Evolutionary conservation across 2,888 invertebrate species (phyloP).

Genomic region (Pantelozetes paolii): DNA sequence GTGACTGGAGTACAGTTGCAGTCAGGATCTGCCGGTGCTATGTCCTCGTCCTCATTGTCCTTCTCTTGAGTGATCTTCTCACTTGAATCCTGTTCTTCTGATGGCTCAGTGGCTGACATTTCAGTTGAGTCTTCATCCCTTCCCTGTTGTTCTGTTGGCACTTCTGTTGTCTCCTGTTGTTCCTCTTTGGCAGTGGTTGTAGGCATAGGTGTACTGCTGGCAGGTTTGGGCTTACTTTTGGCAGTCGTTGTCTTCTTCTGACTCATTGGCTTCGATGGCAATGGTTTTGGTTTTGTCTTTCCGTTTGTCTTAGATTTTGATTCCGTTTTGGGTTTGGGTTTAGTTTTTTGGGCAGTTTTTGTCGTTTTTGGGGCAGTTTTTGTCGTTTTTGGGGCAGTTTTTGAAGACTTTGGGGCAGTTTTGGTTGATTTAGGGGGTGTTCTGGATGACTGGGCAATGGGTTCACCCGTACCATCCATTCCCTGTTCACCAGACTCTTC

Average conservation of each 20-base stretch:
- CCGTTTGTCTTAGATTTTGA: conserved; percentile 1
- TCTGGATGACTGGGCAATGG: background rate
- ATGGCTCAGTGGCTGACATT: background rate
- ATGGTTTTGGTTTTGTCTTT: conserved; percentile 13
- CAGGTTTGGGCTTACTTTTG: conserved; percentile 21
- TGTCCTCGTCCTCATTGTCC: conserved; percentile 11
- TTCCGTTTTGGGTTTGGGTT: background rate
- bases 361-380: background rate
- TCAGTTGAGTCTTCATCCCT: background rate
- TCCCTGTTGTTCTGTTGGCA: background rate
- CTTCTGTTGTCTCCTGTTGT: conserved; percentile 7
- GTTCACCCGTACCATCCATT: background rate
- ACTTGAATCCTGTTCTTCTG: background rate
- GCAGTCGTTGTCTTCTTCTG: conserved; percentile 5
- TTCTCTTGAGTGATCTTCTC: conserved; percentile 7
- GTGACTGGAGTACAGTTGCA: conserved; percentile 40
- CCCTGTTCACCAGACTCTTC: too few relatives aligned
- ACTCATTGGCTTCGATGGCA: conserved; percentile 1
- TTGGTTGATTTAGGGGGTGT: background rate
- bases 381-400: background rate
- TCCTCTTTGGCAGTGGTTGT: conserved; percentile 15
- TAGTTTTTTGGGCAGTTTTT: background rate
- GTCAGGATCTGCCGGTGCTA: background rate
- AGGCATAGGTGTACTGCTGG: conserved; percentile 7
- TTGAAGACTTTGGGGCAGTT: background rate